Evolutionary conservation across 2,113 vertebrate species (phyloP).

Genomic region (Lanius ludovicianus): DNA sequence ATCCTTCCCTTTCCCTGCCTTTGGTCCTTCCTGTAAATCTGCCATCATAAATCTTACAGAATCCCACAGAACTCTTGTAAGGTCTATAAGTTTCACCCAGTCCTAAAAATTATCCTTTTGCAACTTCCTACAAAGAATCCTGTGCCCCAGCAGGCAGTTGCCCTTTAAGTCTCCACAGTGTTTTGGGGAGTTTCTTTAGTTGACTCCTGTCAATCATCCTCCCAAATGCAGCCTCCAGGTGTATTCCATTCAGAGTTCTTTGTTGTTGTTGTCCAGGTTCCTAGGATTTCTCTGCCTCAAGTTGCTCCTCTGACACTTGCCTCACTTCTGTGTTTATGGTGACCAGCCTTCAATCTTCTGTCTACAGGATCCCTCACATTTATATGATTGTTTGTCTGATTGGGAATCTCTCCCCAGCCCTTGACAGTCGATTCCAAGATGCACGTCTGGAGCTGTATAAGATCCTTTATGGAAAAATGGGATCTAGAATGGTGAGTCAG

Average conservation of each 20-base stretch:
- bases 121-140: neutral
- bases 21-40: neutral
- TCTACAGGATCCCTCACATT: constrained; percentile 64
- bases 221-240: neutral
- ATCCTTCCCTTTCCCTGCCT: neutral
- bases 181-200: neutral
- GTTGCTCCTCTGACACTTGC: neutral
- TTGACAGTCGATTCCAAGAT: constrained; percentile 71
- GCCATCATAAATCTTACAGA: neutral
- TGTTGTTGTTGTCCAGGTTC: neutral
- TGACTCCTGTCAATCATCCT: neutral
- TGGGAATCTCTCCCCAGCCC: constrained; percentile 70
- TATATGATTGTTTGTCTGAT: constrained; percentile 76
- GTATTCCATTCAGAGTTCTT: neutral
- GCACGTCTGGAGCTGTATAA: constrained; percentile 53
- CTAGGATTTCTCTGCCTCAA: neutral
- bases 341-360: neutral
- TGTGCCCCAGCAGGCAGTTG: neutral
- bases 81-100: neutral
- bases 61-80: neutral
- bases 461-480: constrained; percentile 48
- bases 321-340: neutral
- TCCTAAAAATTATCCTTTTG: neutral
- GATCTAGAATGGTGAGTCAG: constrained; percentile 44
- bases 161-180: neutral